Evolutionary conservation across 37 sponge, comb jelly and placozoan genomes (phyloP).

Genomic region (Petrosia ficiformis): DNA sequence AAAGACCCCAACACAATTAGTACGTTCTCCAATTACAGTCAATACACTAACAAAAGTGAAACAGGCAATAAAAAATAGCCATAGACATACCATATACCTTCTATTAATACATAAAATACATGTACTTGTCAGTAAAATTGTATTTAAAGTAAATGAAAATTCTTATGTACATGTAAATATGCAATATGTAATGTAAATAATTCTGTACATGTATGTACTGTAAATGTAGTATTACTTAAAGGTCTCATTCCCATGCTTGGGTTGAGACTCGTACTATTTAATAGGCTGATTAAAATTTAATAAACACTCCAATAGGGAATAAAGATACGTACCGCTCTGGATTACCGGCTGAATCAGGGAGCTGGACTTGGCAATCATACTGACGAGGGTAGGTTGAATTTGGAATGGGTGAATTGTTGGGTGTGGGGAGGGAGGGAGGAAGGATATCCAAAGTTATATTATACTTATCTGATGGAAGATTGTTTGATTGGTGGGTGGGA

Average conservation of each 20-base stretch:
- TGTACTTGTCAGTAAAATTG: not conserved
- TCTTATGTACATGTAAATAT: not conserved
- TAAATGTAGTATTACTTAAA: not conserved
- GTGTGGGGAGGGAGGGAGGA: slow-evolving; percentile 7
- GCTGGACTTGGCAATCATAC: slow-evolving; percentile 80
- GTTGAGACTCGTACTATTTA: too few species aligned
- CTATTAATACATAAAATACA: not conserved
- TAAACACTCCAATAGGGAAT: too few species aligned
- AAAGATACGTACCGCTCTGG: slow-evolving; percentile 82
- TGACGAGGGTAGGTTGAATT: slow-evolving; percentile 33
- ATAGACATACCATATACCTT: too few species aligned
- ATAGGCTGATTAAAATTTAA: too few species aligned
- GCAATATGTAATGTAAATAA: not conserved
- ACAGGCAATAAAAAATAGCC: not conserved
- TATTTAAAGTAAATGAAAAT: not conserved
- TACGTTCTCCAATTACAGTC: not conserved
- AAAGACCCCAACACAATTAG: slow-evolving; percentile 5
- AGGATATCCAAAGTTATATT: not conserved
- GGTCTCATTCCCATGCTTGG: too few species aligned
- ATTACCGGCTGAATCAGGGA: slow-evolving; percentile 81
- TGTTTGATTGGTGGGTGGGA: too few species aligned
- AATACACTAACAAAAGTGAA: not conserved
- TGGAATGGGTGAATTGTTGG: slow-evolving; percentile 8
- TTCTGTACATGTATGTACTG: not conserved
- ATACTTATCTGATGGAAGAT: not conserved